Evolutionary conservation across 2,113 vertebrate species (phyloP), one percentile per base, ranked within the genome.

Genomic region (Oxyruncus cristatus): DNA sequence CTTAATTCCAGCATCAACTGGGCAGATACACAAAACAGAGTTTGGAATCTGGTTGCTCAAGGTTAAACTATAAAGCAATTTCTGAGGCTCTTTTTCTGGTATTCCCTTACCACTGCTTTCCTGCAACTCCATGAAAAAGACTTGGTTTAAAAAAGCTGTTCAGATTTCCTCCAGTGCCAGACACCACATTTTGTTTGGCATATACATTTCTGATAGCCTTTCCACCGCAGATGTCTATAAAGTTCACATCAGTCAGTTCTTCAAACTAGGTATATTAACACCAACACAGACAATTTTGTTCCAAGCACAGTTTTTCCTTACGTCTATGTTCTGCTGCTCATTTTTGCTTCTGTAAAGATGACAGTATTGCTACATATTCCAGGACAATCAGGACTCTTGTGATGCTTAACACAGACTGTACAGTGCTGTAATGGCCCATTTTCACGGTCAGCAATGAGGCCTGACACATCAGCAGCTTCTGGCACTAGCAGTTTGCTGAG

Each of bases 391-490:
- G 70, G 62, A 88, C 74, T 65, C 95, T 76, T 91, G 85, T 94
- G 92, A 95, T 91, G 75, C 78, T 95, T 93, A 95, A 84, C 58
- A 78, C 42, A 37, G 80, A 92, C 74, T 89, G 72, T 82, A 85
- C 11, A 67, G 75, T 72, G 82, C 86, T 13, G 20, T 63, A 92
- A 94, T 49, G 66, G 80, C 87, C 79, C 91, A 83, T 97, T 97
- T 89, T 79, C 93, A 97, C 73, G 44, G 4, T 53, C 92, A 95
- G 73, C 93, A 93, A 66, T 2, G 55, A 97, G 88, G 89, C 61
- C 88, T 97, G 91, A 97, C 73, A 85, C 23, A 33, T 83, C 82
- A 94, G 84, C 76, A 93, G 39, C 93, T 97, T 85, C 92, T 80
- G 74, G 78, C 53, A 67, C 55, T 86, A 89, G 58, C 37, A 93